Evolutionary conservation across 2,888 invertebrate genomes (phyloP), one percentile per base, ranked within the genome.

Genomic region (Stictocephala bisonia): DNA sequence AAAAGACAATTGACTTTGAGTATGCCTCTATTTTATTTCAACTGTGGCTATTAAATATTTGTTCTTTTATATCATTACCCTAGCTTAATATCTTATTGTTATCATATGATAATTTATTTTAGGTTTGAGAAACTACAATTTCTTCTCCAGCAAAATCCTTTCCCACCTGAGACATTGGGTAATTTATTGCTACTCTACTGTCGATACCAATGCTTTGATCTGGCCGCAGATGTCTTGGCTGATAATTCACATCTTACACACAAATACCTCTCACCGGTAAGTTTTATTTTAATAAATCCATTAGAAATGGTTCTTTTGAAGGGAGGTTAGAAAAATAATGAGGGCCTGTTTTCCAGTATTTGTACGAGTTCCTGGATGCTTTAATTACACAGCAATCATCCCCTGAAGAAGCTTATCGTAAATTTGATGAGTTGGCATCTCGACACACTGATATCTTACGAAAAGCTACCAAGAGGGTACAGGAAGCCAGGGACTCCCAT

Each of bases 301-400:
- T n/a, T 35, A 35, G 35, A 35, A 6, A 9, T 35, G 35, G 35
- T 6, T 35, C 6, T 35, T 35, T 11, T 7, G 35, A 7, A 35
- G 11, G 7, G 35, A 35, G 11, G 11, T 35, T 9, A 6, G 11
- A n/a, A 41, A 3, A n/a, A n/a, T n/a, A n/a, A 13, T 1, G 22
- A 0, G n/a, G n/a, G n/a, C n/a, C n/a, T n/a, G n/a, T n/a, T 81
- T 83, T 84, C 76, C 80, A 92, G 88, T 97, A 97, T 84, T 85
- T 97, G 53, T 97, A 96, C 82, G 97, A 97, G 82, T 96, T 98
- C 81, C 84, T 99, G 82, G 99, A 99, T 83, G 97, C 99, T 0
- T 87, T 99, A 56, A 99, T 99, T 80, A 97, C 96, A 0, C 94
- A 97, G 80, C 98, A 99, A 86, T 97, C 98, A 1, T 96, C 98